Percentiles rank a stretch among this genome's conserved stretches.
Evolutionary conservation across 2,888 invertebrate species (phyloP).

Genomic region (Sabatieria punctata): DNA sequence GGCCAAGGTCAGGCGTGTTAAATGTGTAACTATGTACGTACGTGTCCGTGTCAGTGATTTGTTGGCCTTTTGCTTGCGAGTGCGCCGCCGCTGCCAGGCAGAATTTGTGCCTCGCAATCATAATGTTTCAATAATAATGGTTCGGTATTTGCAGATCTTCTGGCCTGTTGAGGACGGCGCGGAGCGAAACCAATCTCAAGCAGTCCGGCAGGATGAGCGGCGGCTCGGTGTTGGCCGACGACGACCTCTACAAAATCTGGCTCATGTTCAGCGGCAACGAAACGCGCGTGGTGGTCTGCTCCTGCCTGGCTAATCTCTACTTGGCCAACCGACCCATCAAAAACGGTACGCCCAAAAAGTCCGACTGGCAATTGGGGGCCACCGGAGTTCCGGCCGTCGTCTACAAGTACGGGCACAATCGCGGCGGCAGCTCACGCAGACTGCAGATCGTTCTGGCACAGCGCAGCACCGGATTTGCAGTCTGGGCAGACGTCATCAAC

Average conservation of each 20-base stretch:
- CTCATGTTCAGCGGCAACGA: slow-evolving; percentile 39
- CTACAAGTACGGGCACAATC: slow-evolving; percentile 56
- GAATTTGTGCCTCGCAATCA: no score
- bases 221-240: slow-evolving; percentile 3
- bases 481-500: slow-evolving; percentile 64
- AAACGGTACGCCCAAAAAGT: slow-evolving; percentile 4
- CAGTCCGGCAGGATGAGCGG: no score
- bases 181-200: no score
- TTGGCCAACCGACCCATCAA: slow-evolving; percentile 25
- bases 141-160: no score
- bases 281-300: slow-evolving; percentile 57
- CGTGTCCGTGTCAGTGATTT: no score
- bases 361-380: slow-evolving; percentile 2
- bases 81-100: no score
- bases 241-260: slow-evolving; percentile 8
- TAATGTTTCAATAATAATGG: no score
- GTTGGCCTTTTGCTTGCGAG: no score
- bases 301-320: slow-evolving; percentile 47
- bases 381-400: slow-evolving; percentile 38
- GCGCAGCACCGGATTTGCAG: slow-evolving; percentile 58
- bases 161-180: no score
- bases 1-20: no score
- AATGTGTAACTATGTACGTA: no score
- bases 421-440: slow-evolving; percentile 48
- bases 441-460: slow-evolving; percentile 53